Conservation (phyloP, 2,797 vertebrate genomes). For the Heliangelus exortis region DNA sequence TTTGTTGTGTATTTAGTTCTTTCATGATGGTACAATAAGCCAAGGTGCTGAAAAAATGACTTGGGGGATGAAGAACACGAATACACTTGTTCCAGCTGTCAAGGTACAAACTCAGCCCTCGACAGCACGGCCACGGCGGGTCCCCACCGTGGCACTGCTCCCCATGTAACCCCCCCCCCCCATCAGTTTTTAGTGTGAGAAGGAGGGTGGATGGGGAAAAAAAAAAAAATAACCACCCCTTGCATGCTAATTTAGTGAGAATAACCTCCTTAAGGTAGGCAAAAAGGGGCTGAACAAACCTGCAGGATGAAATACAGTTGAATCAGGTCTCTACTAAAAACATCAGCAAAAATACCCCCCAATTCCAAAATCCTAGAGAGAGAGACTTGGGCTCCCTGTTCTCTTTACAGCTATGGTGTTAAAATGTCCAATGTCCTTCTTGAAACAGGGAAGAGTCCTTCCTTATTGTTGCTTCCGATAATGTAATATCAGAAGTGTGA, state of each 20-base stretch:
- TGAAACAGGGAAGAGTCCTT: constrained; percentile 38
- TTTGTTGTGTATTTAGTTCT: not conserved
- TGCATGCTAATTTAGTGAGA: constrained; percentile 10
- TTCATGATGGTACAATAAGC: not conserved
- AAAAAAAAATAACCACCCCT: not conserved
- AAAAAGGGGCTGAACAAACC: not conserved
- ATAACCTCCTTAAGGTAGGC: not conserved
- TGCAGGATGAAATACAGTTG: not conserved
- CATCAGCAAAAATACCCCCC: not conserved
- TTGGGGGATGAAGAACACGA: constrained; percentile 3
- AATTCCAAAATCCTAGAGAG: not conserved
- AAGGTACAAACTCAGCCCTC: constrained; percentile 40
- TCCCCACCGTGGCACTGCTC: not conserved
- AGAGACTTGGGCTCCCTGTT: not conserved
- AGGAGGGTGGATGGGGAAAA: not conserved
- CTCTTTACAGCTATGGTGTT: not conserved
- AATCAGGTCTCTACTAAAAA: not conserved
- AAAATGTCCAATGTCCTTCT: not conserved
- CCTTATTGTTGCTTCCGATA: constrained; percentile 43
- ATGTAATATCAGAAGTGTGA: constrained; percentile 31
- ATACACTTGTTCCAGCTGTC: constrained; percentile 48
- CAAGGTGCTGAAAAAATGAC: constrained; percentile 14
- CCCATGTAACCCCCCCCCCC: not conserved
- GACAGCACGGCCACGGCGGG: not conserved
- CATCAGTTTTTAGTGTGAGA: not conserved